A percentile compares a stretch with the other conserved stretches of the same genome.
These are phyloP conservation scores for Zaprionus inermis DNA, from an alignment of 1,140 invertebrate species.

Conservation along the genomic window DNA sequence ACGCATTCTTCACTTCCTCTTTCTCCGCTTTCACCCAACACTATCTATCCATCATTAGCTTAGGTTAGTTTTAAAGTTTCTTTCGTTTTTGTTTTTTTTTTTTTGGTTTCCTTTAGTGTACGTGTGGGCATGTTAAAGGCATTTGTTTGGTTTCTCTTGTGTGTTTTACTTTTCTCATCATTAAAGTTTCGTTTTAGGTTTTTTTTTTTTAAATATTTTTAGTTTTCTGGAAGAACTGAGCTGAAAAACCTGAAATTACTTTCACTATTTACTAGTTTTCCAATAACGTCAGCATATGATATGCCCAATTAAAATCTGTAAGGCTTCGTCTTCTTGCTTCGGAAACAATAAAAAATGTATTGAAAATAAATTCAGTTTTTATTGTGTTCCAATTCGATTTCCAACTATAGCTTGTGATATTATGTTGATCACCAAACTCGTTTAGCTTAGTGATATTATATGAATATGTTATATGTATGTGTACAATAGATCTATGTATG, in stretches of 20 bases:
- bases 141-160: conserved; percentile 76
- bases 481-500: conserved; percentile 28
- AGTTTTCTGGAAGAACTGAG: conserved; percentile 70
- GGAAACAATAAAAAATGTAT: conserved; percentile 38
- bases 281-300: conserved; percentile 41
- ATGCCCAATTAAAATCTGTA: conserved; percentile 43
- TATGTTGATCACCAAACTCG: conserved; percentile 6
- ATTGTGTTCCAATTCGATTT: conserved; percentile 41
- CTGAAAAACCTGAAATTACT: conserved; percentile 67
- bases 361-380: conserved; percentile 39
- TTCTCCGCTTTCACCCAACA: conserved; percentile 10
- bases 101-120: conserved; percentile 59
- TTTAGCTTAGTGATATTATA: conserved; percentile 56
- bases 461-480: conserved; percentile 38
- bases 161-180: conserved; percentile 16
- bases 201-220: conserved; percentile 24
- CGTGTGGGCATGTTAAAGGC: conserved; percentile 81
- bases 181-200: conserved; percentile 21
- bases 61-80: conserved; percentile 26
- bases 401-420: conserved; percentile 51
- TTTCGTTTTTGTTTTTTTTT: conserved; percentile 30
- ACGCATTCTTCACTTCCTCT: conserved; percentile 15
- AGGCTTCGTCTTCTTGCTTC: conserved; percentile 21
- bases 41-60: conserved; percentile 13
- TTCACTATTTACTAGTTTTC: conserved; percentile 45